Evolutionary conservation across 1,140 invertebrate species (phyloP).

Genomic region (Teleogryllus occipitalis): DNA sequence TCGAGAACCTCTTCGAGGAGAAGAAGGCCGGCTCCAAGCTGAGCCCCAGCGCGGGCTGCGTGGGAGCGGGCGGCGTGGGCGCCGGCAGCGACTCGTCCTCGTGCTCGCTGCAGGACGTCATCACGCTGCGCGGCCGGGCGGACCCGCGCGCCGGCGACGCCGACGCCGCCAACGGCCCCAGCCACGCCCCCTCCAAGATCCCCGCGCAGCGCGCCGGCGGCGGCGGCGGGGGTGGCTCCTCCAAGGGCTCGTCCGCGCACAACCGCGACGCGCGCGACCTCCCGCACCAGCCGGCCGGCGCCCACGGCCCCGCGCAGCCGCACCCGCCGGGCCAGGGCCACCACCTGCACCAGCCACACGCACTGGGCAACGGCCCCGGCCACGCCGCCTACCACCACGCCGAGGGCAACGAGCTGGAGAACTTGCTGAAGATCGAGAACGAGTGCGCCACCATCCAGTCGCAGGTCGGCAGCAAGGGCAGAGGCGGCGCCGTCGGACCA

Average conservation of each 20-base stretch:
- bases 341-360: conserved; percentile 17
- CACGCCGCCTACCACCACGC: conserved; percentile 20
- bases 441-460: conserved; percentile 43
- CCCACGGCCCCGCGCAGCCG: not conserved
- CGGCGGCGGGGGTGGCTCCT: not conserved
- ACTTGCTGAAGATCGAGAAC: conserved; percentile 43
- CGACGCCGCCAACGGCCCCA: not conserved
- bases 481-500: conserved; percentile 25
- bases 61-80: conserved; percentile 46
- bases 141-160: not conserved
- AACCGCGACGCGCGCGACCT: not conserved
- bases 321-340: not conserved
- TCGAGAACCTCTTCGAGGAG: conserved; percentile 78
- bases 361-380: conserved; percentile 21
- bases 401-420: conserved; percentile 40
- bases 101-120: conserved; percentile 48
- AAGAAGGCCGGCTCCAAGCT: conserved; percentile 58
- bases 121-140: conserved; percentile 43
- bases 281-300: no score
- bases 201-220: not conserved
- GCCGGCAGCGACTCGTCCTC: conserved; percentile 30
- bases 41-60: conserved; percentile 50
- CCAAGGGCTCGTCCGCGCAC: not conserved
- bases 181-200: conserved; percentile 9
- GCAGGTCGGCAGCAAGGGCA: conserved; percentile 28